Evolutionary conservation across 2,888 invertebrate genomes (phyloP).

Genomic region (Priocnemis perturbator): DNA sequence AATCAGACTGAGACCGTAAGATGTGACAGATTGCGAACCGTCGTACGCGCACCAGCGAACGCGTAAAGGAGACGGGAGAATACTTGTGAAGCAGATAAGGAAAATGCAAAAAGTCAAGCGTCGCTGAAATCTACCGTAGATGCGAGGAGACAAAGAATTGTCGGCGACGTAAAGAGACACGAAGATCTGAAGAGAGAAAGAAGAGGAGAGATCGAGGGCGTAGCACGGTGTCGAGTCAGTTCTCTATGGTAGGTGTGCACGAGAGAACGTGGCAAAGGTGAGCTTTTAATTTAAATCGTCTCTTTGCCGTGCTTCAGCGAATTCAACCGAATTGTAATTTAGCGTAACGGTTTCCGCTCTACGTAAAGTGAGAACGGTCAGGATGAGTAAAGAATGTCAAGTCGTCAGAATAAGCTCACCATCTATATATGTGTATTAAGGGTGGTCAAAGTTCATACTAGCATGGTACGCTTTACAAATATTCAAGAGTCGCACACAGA

Average conservation of each 20-base stretch:
- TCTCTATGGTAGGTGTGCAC: slow-evolving; percentile 11
- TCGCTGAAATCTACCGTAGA: slow-evolving; percentile 11
- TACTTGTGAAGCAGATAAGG: background rate
- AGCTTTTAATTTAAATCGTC: slow-evolving; percentile 64
- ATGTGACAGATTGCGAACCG: too few species aligned
- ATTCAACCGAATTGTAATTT: slow-evolving; percentile 60
- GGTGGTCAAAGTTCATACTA: too few species aligned
- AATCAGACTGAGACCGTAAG: too few species aligned
- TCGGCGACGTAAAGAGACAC: slow-evolving; percentile 52
- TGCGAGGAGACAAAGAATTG: slow-evolving; percentile 15
- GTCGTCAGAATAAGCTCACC: slow-evolving; percentile 20
- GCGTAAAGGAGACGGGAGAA: background rate
- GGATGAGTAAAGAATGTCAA: background rate
- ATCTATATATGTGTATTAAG: too few species aligned
- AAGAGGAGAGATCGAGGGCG: slow-evolving; percentile 24
- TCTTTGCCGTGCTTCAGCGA: slow-evolving; percentile 50
- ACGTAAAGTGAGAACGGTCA: background rate
- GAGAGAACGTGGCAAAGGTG: slow-evolving; percentile 47
- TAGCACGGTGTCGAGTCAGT: too few species aligned
- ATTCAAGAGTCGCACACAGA: too few species aligned
- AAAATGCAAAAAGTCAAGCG: slow-evolving; percentile 4
- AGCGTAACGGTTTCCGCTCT: slow-evolving; percentile 52
- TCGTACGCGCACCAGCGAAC: too few species aligned
- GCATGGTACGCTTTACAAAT: too few species aligned
- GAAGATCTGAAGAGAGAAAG: slow-evolving; percentile 21